These are phyloP conservation scores for Helicoverpa assulta DNA, from an alignment of 2,888 invertebrate species.

Conservation along the genomic window DNA sequence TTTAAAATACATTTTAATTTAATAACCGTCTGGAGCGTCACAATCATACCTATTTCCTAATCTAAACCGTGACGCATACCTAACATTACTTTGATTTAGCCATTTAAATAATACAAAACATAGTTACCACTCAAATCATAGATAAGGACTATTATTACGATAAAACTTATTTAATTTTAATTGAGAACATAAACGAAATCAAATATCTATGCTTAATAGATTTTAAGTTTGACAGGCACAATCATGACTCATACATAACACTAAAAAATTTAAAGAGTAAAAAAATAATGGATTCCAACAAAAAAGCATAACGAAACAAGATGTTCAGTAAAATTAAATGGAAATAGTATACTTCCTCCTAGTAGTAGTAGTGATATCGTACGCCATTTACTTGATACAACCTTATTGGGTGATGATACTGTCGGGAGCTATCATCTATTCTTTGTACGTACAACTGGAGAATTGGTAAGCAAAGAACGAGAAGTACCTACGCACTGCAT, in stretches of 20 bases:
- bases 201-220: background rate
- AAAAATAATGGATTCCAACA: slow-evolving; percentile 36
- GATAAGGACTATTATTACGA: background rate
- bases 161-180: slow-evolving; percentile 25
- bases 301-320: slow-evolving; percentile 55
- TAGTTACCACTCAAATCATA: slow-evolving; percentile 3
- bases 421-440: slow-evolving; percentile 70
- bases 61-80: background rate
- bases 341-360: slow-evolving; percentile 83
- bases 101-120: slow-evolving; percentile 4
- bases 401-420: slow-evolving; percentile 82
- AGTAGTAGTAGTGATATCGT: slow-evolving; percentile 70
- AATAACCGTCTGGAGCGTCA: no score
- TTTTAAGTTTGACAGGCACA: slow-evolving; percentile 37
- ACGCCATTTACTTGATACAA: slow-evolving; percentile 77
- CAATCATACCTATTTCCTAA: no score
- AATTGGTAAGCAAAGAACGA: slow-evolving; percentile 40
- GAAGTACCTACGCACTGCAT: background rate
- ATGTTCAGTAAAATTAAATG: slow-evolving; percentile 77
- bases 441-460: slow-evolving; percentile 69
- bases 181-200: slow-evolving; percentile 1
- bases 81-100: background rate
- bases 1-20: no score
- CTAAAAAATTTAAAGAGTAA: background rate
- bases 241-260: slow-evolving; percentile 8